A percentile compares a stretch with the other conserved stretches of the same genome.
Evolutionary conservation across 1,140 invertebrate genomes (phyloP).

Genomic region (Cotesia glomerata): DNA sequence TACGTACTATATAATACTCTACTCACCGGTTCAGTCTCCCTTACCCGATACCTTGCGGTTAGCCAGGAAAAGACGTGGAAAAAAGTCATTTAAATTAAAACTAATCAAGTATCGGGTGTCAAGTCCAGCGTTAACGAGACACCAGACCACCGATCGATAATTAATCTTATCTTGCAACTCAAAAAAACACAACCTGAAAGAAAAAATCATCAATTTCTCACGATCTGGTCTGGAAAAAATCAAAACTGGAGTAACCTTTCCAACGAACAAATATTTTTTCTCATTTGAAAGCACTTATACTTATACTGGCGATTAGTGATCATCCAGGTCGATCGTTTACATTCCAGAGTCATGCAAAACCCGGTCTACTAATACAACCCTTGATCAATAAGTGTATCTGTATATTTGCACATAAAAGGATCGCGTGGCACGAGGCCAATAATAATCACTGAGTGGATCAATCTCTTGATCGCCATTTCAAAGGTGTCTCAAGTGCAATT

Average conservation of each 20-base stretch:
- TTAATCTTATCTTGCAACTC: too few species aligned
- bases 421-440: slow-evolving; percentile 28
- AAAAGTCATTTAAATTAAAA: not conserved
- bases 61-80: not conserved
- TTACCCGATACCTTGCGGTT: too few species aligned
- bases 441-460: slow-evolving; percentile 21
- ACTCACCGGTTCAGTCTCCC: too few species aligned
- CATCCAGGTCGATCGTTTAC: slow-evolving; percentile 1
- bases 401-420: slow-evolving; percentile 2
- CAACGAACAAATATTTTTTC: slow-evolving; percentile 12
- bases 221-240: too few species aligned
- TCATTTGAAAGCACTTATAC: slow-evolving; percentile 11
- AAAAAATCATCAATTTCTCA: too few species aligned
- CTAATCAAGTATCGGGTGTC: not conserved
- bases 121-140: not conserved
- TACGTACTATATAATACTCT: too few species aligned
- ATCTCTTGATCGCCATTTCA: not conserved
- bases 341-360: not conserved
- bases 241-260: too few species aligned
- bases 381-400: not conserved
- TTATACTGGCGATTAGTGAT: slow-evolving; percentile 10
- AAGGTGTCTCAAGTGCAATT: slow-evolving; percentile 1
- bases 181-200: too few species aligned
- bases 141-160: too few species aligned
- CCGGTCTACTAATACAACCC: too few species aligned